phyloP scores from a whole-genome alignment of 2,888 invertebrate species.

The Sphinx pinastri region DNA sequence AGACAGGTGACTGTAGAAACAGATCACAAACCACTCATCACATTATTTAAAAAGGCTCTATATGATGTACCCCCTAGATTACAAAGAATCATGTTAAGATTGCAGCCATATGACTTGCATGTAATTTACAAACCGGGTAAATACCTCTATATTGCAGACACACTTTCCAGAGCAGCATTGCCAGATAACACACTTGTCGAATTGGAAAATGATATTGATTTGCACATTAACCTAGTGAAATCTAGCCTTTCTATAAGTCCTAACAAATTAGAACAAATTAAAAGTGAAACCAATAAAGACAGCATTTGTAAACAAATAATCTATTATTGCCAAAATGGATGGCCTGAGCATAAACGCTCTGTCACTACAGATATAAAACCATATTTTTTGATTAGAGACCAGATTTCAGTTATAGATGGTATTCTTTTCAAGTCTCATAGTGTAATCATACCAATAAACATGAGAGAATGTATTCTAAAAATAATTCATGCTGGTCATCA shows the following conservation, averaged over 20 bases:
- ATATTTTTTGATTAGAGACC: no score
- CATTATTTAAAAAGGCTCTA: conserved; percentile 37
- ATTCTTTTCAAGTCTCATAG: no score
- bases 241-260: background rate
- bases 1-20: conserved; percentile 34
- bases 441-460: conserved; percentile 33
- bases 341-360: conserved; percentile 3
- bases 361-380: no score
- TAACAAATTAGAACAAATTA: background rate
- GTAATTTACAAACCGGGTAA: conserved; percentile 35
- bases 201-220: no score
- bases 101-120: no score
- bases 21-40: conserved; percentile 36
- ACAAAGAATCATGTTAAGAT: no score
- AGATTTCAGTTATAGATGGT: no score
- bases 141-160: conserved; percentile 38
- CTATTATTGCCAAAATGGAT: background rate
- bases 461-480: conserved; percentile 37
- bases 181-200: conserved; percentile 32
- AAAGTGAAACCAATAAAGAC: background rate
- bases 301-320: background rate
- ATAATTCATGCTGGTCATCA: conserved; percentile 35
- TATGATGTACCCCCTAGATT: conserved; percentile 33
- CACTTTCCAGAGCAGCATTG: conserved; percentile 36
- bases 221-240: background rate